Conservation (phyloP, 2,888 invertebrate species). For the Acrobasis repandana region DNA sequence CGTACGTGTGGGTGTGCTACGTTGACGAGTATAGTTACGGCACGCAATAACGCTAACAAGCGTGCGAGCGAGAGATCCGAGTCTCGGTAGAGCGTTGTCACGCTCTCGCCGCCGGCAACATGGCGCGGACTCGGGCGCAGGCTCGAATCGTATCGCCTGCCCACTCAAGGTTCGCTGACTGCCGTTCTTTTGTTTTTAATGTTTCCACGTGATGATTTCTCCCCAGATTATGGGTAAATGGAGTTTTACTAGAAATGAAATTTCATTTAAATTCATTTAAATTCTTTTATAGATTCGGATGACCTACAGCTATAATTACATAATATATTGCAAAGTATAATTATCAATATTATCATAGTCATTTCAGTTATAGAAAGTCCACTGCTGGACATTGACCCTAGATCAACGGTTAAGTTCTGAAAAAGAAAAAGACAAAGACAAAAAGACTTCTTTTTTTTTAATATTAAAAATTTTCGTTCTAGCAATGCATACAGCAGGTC, state of each 20-base stretch:
- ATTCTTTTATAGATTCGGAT: too few species aligned
- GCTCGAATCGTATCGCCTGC: slow-evolving; percentile 84
- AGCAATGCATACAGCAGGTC: too few species aligned
- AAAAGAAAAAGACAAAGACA: too few species aligned
- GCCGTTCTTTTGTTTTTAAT: slow-evolving; percentile 83
- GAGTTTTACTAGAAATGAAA: not conserved
- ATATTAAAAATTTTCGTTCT: too few species aligned
- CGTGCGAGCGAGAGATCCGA: slow-evolving; percentile 60
- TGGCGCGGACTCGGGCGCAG: slow-evolving; percentile 85
- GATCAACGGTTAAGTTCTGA: too few species aligned
- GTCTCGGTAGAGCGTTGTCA: slow-evolving; percentile 57
- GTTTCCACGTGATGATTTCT: slow-evolving; percentile 56
- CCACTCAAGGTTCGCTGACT: slow-evolving; percentile 86
- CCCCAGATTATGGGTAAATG: slow-evolving; percentile 13
- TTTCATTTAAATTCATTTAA: not conserved
- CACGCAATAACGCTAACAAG: slow-evolving; percentile 83
- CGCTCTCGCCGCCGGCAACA: slow-evolving; percentile 69
- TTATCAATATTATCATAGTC: too few species aligned
- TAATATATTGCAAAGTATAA: too few species aligned
- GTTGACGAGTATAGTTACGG: slow-evolving; percentile 81
- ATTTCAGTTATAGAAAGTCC: too few species aligned
- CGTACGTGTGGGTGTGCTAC: slow-evolving; percentile 78
- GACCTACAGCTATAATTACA: too few species aligned
- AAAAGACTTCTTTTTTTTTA: too few species aligned
- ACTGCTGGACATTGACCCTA: too few species aligned